These are phyloP conservation scores for Musca domestica DNA, from an alignment of 1,140 invertebrate genomes.

Conservation along the genomic window DNA sequence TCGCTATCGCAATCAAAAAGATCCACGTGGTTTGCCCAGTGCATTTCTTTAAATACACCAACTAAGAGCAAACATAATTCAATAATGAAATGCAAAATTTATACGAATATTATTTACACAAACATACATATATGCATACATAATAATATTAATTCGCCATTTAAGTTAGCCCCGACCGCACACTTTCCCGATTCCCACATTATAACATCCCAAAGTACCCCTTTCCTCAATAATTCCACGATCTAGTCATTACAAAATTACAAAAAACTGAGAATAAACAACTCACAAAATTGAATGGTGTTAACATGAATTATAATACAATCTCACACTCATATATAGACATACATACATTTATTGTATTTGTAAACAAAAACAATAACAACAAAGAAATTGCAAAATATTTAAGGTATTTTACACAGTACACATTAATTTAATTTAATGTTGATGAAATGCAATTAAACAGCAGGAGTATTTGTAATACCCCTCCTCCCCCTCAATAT, in stretches of 20 bases:
- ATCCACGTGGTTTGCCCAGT: constrained; percentile 91
- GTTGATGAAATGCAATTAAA: too few relatives aligned
- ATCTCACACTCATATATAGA: background rate
- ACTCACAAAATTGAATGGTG: background rate
- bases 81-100: background rate
- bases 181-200: too few relatives aligned
- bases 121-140: background rate
- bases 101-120: constrained; percentile 1
- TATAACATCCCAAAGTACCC: too few relatives aligned
- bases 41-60: constrained; percentile 81
- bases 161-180: too few relatives aligned
- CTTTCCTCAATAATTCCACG: too few relatives aligned
- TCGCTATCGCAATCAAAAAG: constrained; percentile 95
- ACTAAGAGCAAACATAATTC: background rate
- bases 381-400: background rate
- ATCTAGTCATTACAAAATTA: background rate
- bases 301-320: background rate
- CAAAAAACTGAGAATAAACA: background rate
- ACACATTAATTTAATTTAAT: background rate
- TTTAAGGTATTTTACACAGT: background rate
- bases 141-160: background rate
- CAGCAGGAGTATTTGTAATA: too few relatives aligned
- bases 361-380: too few relatives aligned
- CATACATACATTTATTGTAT: background rate
- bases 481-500: too few relatives aligned